A percentile compares a stretch with the other conserved stretches of the same genome.
phyloP scores from a whole-genome alignment of 2,888 invertebrate genomes.

The Pomacea canaliculata region DNA sequence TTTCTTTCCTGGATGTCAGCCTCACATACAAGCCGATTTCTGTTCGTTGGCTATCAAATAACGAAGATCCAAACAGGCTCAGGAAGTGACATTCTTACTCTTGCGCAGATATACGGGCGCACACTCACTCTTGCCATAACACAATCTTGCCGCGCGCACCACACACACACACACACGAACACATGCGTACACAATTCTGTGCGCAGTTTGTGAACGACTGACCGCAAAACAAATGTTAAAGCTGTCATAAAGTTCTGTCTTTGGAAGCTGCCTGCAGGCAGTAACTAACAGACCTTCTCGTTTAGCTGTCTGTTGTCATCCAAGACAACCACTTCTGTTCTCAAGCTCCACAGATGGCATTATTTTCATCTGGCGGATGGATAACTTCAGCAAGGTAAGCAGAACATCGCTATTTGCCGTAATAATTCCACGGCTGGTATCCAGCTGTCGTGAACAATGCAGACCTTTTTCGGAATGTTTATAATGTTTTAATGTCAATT shows the following conservation, averaged over 20 bases:
- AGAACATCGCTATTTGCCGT: no score
- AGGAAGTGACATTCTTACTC: background rate
- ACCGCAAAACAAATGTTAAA: background rate
- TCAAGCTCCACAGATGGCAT: background rate
- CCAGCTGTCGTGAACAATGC: no score
- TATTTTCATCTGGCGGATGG: background rate
- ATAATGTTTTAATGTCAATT: no score
- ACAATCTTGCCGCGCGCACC: background rate
- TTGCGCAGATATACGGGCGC: conserved; percentile 3
- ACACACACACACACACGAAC: conserved; percentile 11
- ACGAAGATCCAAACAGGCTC: conserved; percentile 7
- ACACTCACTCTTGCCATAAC: background rate
- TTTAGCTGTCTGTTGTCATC: background rate
- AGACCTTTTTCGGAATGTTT: no score
- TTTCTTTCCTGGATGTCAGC: no score
- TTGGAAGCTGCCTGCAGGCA: no score
- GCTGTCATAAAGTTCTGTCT: no score
- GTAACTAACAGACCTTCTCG: background rate
- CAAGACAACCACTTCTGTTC: background rate
- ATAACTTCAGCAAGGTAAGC: background rate
- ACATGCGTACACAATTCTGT: background rate
- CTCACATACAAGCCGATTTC: no score
- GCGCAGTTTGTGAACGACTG: background rate
- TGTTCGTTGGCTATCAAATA: no score
- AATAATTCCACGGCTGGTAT: no score